These are phyloP conservation scores for Copidosoma floridanum DNA, from an alignment of 1,140 invertebrate genomes.

Conservation along the genomic window DNA sequence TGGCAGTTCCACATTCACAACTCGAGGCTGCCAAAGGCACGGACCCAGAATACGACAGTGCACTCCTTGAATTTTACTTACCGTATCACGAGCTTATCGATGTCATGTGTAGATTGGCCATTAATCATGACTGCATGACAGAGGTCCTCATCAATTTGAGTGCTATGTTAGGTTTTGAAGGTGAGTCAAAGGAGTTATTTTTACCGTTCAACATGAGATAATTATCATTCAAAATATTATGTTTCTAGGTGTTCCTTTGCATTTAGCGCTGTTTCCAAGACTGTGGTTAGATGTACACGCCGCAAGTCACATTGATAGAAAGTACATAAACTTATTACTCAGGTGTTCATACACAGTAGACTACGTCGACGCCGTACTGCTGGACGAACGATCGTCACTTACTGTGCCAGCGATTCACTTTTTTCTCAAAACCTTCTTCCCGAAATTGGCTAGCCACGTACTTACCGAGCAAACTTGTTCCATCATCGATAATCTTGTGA, in stretches of 20 bases:
- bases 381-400: constrained; percentile 77
- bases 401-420: constrained; percentile 77
- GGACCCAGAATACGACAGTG: constrained; percentile 77
- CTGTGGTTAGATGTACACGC: constrained; percentile 80
- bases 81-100: constrained; percentile 85
- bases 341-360: constrained; percentile 78
- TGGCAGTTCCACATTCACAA: constrained; percentile 78
- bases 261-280: constrained; percentile 80
- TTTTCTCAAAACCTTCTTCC: constrained; percentile 79
- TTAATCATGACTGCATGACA: constrained; percentile 76
- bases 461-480: constrained; percentile 62
- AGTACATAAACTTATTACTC: constrained; percentile 74
- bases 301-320: constrained; percentile 73
- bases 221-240: too few species aligned
- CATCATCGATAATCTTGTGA: constrained; percentile 60
- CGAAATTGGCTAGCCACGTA: constrained; percentile 69
- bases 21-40: constrained; percentile 69
- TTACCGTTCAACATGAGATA: not conserved
- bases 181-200: constrained; percentile 36
- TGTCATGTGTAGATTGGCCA: constrained; percentile 83
- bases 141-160: constrained; percentile 77
- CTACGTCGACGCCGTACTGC: constrained; percentile 77
- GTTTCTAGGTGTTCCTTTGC: constrained; percentile 67
- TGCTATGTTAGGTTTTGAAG: constrained; percentile 85
- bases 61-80: constrained; percentile 73